Evolutionary conservation across 2,888 invertebrate genomes (phyloP).

Genomic region (Cephalotes varians): DNA sequence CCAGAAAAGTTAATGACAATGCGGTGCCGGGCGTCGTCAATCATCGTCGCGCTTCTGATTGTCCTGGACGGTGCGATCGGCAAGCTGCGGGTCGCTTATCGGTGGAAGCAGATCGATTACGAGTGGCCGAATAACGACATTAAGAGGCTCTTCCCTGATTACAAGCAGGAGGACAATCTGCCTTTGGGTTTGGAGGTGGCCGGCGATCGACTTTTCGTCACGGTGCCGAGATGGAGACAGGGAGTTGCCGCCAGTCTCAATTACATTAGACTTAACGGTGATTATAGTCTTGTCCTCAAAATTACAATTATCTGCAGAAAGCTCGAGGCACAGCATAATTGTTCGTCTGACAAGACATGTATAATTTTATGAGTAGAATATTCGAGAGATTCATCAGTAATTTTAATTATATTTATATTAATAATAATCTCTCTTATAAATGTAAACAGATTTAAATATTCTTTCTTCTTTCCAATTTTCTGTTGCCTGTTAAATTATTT

Average conservation of each 20-base stretch:
- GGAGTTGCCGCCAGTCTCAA: slow-evolving; percentile 92
- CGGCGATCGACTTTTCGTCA: slow-evolving; percentile 90
- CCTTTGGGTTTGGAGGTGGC: slow-evolving; percentile 92
- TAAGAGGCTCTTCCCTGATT: slow-evolving; percentile 83
- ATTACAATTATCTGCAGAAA: background rate
- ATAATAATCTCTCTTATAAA: background rate
- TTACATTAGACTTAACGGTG: slow-evolving; percentile 91
- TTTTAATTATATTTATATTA: background rate
- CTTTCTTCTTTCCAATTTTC: background rate
- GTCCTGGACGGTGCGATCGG: slow-evolving; percentile 55
- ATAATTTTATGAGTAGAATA: background rate
- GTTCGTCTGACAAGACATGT: background rate
- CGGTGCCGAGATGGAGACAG: slow-evolving; percentile 91
- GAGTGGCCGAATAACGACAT: slow-evolving; percentile 88
- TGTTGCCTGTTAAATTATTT: background rate
- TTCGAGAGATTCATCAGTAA: background rate
- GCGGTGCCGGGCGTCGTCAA: slow-evolving; percentile 36
- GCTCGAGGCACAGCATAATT: background rate
- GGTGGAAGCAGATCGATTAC: slow-evolving; percentile 92
- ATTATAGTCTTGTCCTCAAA: slow-evolving; percentile 55
- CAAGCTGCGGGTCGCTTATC: slow-evolving; percentile 77
- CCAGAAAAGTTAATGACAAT: slow-evolving; percentile 46
- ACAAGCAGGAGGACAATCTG: slow-evolving; percentile 88
- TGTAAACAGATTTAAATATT: background rate
- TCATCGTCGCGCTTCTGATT: slow-evolving; percentile 26